Evolutionary conservation across 2,797 vertebrate genomes (phyloP).

Genomic region (Tarsius wallacei): DNA sequence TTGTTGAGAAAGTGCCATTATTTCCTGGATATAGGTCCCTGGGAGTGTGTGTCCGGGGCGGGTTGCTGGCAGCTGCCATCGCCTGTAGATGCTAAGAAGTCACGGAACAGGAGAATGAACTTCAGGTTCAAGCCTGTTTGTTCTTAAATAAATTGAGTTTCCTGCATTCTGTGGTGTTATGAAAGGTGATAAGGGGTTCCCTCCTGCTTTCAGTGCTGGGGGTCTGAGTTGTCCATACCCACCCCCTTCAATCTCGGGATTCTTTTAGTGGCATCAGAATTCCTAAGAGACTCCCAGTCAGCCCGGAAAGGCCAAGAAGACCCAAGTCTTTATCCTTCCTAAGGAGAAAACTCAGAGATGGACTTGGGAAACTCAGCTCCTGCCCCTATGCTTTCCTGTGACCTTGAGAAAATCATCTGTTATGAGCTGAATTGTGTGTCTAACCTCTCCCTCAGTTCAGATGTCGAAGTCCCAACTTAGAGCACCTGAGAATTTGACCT

Average conservation of each 20-base stretch:
- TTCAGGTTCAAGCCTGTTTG: conserved; percentile 71
- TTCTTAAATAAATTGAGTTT: conserved; percentile 79
- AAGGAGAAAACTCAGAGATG: neutral
- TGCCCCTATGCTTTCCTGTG: neutral
- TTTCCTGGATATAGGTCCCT: conserved; percentile 70
- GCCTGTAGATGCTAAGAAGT: conserved; percentile 40
- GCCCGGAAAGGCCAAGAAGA: neutral
- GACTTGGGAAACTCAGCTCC: neutral
- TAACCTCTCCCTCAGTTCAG: accelerated
- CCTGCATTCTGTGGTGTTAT: neutral
- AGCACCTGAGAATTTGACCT: neutral
- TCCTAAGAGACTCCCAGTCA: neutral
- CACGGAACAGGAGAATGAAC: neutral
- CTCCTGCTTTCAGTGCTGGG: neutral
- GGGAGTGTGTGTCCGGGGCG: neutral
- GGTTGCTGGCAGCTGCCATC: neutral
- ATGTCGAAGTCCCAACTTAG: neutral
- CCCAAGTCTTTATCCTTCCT: neutral
- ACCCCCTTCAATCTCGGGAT: neutral
- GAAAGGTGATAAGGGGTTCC: neutral
- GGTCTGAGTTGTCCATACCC: neutral
- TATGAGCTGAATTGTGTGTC: neutral
- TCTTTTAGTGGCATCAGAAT: neutral
- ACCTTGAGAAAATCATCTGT: neutral
- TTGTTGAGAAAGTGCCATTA: conserved; percentile 77